Base-by-base conservation (phyloP, 2,888 invertebrate genomes). In the Tuta absoluta region DNA sequence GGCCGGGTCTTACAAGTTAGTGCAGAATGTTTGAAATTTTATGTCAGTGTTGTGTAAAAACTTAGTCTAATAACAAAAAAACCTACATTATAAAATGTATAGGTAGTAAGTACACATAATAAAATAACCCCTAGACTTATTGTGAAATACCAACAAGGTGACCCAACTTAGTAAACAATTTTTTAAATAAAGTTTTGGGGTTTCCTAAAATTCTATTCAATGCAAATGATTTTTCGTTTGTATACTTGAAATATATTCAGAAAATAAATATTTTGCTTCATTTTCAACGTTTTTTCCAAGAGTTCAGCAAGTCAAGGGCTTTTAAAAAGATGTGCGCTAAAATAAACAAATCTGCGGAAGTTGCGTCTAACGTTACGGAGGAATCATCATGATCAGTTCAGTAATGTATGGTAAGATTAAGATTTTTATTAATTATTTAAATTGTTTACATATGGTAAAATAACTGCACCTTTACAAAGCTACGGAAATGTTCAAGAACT, bases 151-250 rank as follows among this genome's bases (percentile, higher is more conserved):
- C 17, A 14, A 7, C 23, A 53, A 53, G 24, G 51, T 23, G 51
- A 53, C 51, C 24, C 51, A 23, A 21, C 21, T 51, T 51, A 23
- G 23, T 51, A 23, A 23, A 21, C 3, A 24, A 23, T 14, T 12
- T 21, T 53, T 53, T 24, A 24, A 5, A 2, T 53, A 53, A 12
- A 53, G 12, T 12, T 53, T 53, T 14, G 23, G 51, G 51, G 8
- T 53, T 53, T 53, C 23, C 21, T 14, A 53, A 23, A 53, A 53
- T 14, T 12, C 51, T 23, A 53, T 53, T 53, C 51, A 53, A 53
- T 53, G 51, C 51, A 24, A 53, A 53, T 53, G 24, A 24, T 14
- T 12, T 53, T 23, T 14, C 23, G 23, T 53, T 53, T 3, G 5
- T 2, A 21, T 21, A 23, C 51, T 8, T 19, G 5, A 12, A 11